A percentile compares a stretch with the other conserved stretches of the same genome.
These are phyloP conservation scores for Sakesphorus luctuosus DNA, from an alignment of 2,113 vertebrate genomes.

Conservation along the genomic window DNA sequence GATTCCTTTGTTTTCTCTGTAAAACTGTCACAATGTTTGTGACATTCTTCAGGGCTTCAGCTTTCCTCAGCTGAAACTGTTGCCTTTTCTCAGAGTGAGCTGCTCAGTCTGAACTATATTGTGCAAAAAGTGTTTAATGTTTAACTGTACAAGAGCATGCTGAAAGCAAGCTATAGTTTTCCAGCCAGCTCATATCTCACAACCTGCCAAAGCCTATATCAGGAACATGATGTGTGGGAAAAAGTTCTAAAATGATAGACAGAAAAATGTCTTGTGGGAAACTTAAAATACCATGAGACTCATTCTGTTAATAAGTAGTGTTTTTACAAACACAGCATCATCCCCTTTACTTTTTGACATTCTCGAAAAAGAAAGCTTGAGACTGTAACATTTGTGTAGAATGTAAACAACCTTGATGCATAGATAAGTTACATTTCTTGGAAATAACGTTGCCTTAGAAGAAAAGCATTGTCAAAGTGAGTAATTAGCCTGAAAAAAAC, in stretches of 20 bases:
- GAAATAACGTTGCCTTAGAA: not conserved
- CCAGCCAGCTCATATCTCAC: not conserved
- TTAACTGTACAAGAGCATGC: not conserved
- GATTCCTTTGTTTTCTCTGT: not conserved
- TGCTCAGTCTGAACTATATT: not conserved
- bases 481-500: not conserved
- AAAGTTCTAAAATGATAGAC: conserved; percentile 32
- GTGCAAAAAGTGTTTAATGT: not conserved
- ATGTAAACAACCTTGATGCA: conserved; percentile 22
- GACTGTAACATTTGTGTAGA: not conserved
- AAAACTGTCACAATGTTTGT: not conserved
- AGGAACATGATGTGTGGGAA: conserved; percentile 21
- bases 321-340: conserved; percentile 5
- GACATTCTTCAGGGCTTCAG: not conserved
- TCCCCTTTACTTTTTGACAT: conserved; percentile 20
- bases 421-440: not conserved
- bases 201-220: conserved; percentile 31
- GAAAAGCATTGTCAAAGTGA: not conserved
- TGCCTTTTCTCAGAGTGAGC: not conserved
- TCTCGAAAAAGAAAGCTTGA: conserved; percentile 13
- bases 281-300: conserved; percentile 24
- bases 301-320: conserved; percentile 12
- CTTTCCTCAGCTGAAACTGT: not conserved
- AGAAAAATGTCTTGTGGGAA: conserved; percentile 38
- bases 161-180: conserved; percentile 41